Evolutionary conservation across 2,888 invertebrate genomes (phyloP).

Genomic region (Drosophila quasianomalipes): DNA sequence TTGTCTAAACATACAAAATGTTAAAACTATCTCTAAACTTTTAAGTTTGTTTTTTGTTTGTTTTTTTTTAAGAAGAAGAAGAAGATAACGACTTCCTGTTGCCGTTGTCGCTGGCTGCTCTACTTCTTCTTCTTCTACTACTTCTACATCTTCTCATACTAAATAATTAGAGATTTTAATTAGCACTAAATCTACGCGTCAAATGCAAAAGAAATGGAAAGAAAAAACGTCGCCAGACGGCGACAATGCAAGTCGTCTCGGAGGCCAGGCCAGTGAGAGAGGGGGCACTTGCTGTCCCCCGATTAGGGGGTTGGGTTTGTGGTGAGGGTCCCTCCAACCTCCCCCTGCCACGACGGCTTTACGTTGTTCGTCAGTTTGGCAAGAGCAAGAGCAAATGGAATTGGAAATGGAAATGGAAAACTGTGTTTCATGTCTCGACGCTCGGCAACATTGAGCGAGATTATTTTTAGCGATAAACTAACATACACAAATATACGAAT

Average conservation of each 20-base stretch:
- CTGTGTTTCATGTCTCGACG: constrained; percentile 42
- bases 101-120: constrained; percentile 9
- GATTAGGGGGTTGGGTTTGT: constrained; percentile 8
- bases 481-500: constrained; percentile 19
- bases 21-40: neutral
- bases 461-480: constrained; percentile 57
- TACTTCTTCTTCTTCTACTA: constrained; percentile 13
- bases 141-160: constrained; percentile 27
- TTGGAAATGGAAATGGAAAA: constrained; percentile 51
- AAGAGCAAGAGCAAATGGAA: constrained; percentile 21
- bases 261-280: constrained; percentile 13
- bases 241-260: constrained; percentile 41
- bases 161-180: constrained; percentile 51
- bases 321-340: neutral
- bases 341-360: neutral
- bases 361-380: constrained; percentile 3
- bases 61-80: neutral
- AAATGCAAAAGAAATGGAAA: constrained; percentile 40
- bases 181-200: constrained; percentile 56
- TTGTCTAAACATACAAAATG: neutral
- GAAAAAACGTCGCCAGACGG: constrained; percentile 38
- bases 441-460: constrained; percentile 45
- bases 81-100: constrained; percentile 48
- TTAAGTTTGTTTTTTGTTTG: neutral
- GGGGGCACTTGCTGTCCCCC: constrained; percentile 30